These are phyloP conservation scores for Melanchra persicariae DNA, from an alignment of 2,888 invertebrate species.

Conservation along the genomic window DNA sequence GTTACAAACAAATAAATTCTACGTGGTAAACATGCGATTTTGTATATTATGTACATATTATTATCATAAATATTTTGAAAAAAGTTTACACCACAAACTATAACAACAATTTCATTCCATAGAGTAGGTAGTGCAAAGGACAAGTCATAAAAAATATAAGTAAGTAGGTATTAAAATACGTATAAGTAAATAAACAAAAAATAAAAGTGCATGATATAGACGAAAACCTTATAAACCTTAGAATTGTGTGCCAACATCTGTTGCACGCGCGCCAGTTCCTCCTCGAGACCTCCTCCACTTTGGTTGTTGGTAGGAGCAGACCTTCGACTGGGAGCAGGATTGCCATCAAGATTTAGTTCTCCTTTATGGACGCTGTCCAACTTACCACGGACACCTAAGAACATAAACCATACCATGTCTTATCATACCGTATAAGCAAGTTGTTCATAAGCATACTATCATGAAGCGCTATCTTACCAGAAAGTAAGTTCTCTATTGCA, in stretches of 20 bases:
- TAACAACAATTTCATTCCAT: neutral
- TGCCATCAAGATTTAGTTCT: conserved; percentile 61
- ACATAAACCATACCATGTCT: neutral
- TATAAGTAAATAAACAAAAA: conserved; percentile 71
- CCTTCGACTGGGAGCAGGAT: conserved; percentile 47
- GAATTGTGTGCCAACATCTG: conserved; percentile 97
- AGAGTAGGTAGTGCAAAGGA: conserved; percentile 27
- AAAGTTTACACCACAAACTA: neutral
- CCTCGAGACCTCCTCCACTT: conserved; percentile 90
- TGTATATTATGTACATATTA: neutral
- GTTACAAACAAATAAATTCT: neutral
- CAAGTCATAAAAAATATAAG: conserved; percentile 7
- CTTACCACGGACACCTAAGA: conserved; percentile 84
- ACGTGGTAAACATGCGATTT: conserved; percentile 5
- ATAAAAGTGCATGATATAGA: conserved; percentile 90
- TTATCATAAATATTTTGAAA: conserved; percentile 21
- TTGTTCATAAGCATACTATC: neutral
- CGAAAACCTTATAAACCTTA: conserved; percentile 94
- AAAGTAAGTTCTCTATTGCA: conserved; percentile 86
- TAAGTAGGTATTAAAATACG: conserved; percentile 35
- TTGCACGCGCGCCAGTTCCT: conserved; percentile 96
- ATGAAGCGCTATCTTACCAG: conserved; percentile 71
- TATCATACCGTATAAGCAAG: neutral
- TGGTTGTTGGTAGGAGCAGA: conserved; percentile 45
- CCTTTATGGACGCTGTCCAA: conserved; percentile 78